Base-by-base conservation (phyloP, 2,113 vertebrate species). In the Embiotoca jacksoni region DNA sequence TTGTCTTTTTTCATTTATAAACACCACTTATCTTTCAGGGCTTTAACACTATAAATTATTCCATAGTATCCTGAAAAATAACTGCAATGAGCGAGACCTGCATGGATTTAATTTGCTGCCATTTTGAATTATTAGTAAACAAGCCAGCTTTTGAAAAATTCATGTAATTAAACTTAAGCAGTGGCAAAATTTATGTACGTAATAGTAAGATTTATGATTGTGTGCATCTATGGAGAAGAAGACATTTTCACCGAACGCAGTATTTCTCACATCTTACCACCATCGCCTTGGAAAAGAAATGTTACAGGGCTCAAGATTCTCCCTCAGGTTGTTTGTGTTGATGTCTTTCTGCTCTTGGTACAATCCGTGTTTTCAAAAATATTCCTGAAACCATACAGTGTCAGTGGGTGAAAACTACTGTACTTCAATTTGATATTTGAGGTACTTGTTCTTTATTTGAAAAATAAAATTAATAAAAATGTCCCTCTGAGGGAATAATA, bases 61-160 rank as follows among this genome's bases (percentile, higher is more conserved):
- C 23, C 23, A 0, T 13, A 50, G 49, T 16, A 33, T 16, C 47
- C 1, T 55, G 13, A 62, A 32, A 52, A 54, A 61, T n/a, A 5
- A 35, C 16, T 32, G n/a, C 1, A 47, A 36, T 58, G 31, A 52
- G 46, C 5, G 31, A 41, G 35, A 62, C 33, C 60, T 66, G 30
- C 30, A 32, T n/a, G 36, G 2, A 32, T 72, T 23, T 58, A 15
- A 47, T 63, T 63, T 46, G 31, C 15, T 77, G 39, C n/a, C 46
- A 32, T 68, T 69, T 69, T 73, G 15, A 61, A 72, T 62, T n/a
- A 55, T 66, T 31, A 10, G 1, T 63, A 36, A 23, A n/a, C 4
- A 63, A 30, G 59, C 39, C 11, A 67, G 8, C 32, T 1, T 62
- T 61, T 78, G 7, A 57, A 69, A 73, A 63, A 61, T 58, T 62